phyloP scores from a whole-genome alignment of 2,797 vertebrate species.

The Clamator glandarius region DNA sequence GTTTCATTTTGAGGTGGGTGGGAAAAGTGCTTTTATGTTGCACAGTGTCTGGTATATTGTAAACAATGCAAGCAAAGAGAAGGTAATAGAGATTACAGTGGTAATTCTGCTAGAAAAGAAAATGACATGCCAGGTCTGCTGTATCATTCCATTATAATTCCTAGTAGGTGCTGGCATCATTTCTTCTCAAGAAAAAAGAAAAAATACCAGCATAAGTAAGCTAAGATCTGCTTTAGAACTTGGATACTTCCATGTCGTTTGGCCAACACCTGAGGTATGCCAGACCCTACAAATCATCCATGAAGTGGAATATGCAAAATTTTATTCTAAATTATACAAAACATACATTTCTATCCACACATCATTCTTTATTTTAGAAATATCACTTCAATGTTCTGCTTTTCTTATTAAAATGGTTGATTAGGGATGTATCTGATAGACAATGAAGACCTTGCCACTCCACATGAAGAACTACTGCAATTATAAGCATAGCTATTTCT shows the following conservation, averaged over 20 bases:
- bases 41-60: neutral
- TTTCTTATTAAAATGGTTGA: neutral
- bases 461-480: conserved; percentile 29
- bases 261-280: neutral
- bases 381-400: conserved; percentile 6
- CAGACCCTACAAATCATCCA: neutral
- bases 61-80: neutral
- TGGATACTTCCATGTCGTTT: neutral
- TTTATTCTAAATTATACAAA: neutral
- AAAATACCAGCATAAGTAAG: neutral
- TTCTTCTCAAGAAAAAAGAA: neutral
- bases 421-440: conserved; percentile 32
- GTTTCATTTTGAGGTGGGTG: neutral
- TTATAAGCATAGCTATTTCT: conserved; percentile 7
- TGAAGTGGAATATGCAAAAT: neutral
- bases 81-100: neutral
- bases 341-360: neutral
- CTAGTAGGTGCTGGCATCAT: neutral
- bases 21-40: neutral
- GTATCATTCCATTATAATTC: neutral
- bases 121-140: neutral
- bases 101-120: neutral
- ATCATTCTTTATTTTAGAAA: conserved; percentile 27
- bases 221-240: neutral
- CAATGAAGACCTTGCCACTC: conserved; percentile 11